phyloP scores from a whole-genome alignment of 2,113 vertebrate species.

The Phrynosoma blainvillii region DNA sequence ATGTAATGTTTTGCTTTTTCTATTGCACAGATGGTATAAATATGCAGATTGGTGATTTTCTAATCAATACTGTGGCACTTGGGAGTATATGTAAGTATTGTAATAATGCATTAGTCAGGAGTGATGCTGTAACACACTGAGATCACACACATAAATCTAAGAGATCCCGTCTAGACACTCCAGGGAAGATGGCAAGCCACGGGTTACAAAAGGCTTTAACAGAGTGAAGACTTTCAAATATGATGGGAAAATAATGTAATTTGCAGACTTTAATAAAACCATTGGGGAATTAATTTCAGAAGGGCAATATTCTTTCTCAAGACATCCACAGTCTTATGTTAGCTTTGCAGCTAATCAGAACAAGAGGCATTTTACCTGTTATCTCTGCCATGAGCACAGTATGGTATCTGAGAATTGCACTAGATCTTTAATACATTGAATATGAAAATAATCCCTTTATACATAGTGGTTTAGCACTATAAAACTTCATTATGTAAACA shows the following conservation, averaged over 20 bases:
- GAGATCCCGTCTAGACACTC: conserved; percentile 81
- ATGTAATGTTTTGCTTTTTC: conserved; percentile 77
- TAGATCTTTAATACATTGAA: conserved; percentile 72
- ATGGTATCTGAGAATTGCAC: conserved; percentile 67
- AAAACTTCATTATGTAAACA: conserved; percentile 80
- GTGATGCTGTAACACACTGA: conserved; percentile 85
- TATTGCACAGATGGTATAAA: conserved; percentile 85
- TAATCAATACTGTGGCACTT: conserved; percentile 87
- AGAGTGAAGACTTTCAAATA: conserved; percentile 79
- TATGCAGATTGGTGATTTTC: conserved; percentile 89
- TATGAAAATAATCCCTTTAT: conserved; percentile 79
- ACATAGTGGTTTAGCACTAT: conserved; percentile 66
- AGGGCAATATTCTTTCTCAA: conserved; percentile 69
- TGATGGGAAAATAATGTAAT: conserved; percentile 82
- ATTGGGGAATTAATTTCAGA: conserved; percentile 80
- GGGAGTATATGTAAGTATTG: conserved; percentile 87
- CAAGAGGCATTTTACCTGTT: conserved; percentile 72
- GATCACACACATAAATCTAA: conserved; percentile 85
- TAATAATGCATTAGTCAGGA: conserved; percentile 84
- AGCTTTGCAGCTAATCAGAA: conserved; percentile 73
- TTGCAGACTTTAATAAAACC: conserved; percentile 82
- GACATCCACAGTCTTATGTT: conserved; percentile 68
- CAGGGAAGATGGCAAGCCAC: conserved; percentile 79
- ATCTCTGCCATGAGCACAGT: conserved; percentile 73
- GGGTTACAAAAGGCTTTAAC: conserved; percentile 78